Percentiles rank a stretch among this genome's conserved stretches.
These are phyloP conservation scores for Pseudomyrmex gracilis DNA, from an alignment of 1,140 invertebrate species.

Conservation along the genomic window DNA sequence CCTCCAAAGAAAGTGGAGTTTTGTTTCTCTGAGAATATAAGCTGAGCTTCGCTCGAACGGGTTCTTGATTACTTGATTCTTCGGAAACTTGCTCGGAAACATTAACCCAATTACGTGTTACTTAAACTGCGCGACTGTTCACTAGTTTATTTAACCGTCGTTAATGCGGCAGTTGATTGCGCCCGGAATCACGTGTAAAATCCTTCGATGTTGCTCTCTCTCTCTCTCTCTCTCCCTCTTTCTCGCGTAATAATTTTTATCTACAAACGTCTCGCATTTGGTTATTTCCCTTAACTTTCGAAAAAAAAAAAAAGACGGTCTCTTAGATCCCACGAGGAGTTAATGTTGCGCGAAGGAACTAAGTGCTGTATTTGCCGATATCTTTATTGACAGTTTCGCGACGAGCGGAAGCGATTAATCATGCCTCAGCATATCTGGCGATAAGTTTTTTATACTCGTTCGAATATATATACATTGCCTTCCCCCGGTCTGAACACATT, in stretches of 20 bases:
- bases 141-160: constrained; percentile 29
- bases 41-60: constrained; percentile 28
- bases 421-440: constrained; percentile 50
- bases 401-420: constrained; percentile 68
- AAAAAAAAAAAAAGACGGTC: no score
- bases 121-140: constrained; percentile 7
- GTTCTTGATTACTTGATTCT: constrained; percentile 47
- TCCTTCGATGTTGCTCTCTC: no score
- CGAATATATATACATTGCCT: constrained; percentile 21
- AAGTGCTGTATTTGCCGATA: constrained; percentile 32
- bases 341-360: constrained; percentile 11
- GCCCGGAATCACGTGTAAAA: not conserved
- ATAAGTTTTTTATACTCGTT: constrained; percentile 70
- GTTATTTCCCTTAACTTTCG: no score
- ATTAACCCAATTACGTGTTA: constrained; percentile 45
- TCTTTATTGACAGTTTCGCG: constrained; percentile 63
- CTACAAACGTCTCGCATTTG: no score
- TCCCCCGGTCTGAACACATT: constrained; percentile 1
- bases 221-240: no score
- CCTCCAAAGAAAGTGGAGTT: constrained; percentile 18
- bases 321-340: not conserved
- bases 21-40: constrained; percentile 25
- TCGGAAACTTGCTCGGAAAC: constrained; percentile 16
- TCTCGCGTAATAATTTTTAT: no score
- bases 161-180: not conserved